These are phyloP conservation scores for Lithobates sylvaticus DNA, from an alignment of 2,797 vertebrate genomes.

Conservation along the genomic window DNA sequence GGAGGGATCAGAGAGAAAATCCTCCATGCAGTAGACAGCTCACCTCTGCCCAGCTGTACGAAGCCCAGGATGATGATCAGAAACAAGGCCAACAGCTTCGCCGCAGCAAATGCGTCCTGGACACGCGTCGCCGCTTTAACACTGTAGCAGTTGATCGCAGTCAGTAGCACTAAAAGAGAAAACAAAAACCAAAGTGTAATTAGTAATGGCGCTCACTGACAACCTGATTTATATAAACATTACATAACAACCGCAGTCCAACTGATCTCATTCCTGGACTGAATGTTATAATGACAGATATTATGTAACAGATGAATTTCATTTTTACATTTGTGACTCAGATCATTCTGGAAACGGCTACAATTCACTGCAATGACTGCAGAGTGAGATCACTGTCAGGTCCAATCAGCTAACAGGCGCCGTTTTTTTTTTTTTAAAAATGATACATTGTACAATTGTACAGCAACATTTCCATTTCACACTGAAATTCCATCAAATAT, in stretches of 20 bases:
- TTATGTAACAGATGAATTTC: background rate
- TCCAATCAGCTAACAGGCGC: background rate
- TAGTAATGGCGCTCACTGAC: background rate
- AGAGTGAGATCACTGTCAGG: background rate
- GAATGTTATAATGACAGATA: background rate
- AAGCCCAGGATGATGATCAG: constrained; percentile 96
- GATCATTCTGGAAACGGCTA: background rate
- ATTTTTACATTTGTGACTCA: background rate
- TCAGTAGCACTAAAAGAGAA: constrained; percentile 84
- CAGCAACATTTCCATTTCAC: too few relatives aligned
- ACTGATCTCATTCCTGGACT: too few relatives aligned
- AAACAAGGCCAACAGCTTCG: constrained; percentile 89
- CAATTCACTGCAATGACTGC: background rate
- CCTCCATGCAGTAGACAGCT: background rate
- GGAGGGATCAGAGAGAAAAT: too few relatives aligned
- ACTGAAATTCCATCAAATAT: too few relatives aligned
- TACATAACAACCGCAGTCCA: background rate
- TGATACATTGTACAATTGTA: background rate
- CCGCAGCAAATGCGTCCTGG: constrained; percentile 92
- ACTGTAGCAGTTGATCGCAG: constrained; percentile 95
- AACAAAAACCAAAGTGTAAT: background rate
- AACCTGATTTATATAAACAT: background rate
- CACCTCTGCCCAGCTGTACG: constrained; percentile 84
- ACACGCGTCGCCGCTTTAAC: constrained; percentile 94
- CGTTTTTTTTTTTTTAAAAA: too few relatives aligned